Evolutionary conservation across 1,140 invertebrate species (phyloP), one percentile per base, ranked within the genome.

Genomic region (Drosophila paulistorum): DNA sequence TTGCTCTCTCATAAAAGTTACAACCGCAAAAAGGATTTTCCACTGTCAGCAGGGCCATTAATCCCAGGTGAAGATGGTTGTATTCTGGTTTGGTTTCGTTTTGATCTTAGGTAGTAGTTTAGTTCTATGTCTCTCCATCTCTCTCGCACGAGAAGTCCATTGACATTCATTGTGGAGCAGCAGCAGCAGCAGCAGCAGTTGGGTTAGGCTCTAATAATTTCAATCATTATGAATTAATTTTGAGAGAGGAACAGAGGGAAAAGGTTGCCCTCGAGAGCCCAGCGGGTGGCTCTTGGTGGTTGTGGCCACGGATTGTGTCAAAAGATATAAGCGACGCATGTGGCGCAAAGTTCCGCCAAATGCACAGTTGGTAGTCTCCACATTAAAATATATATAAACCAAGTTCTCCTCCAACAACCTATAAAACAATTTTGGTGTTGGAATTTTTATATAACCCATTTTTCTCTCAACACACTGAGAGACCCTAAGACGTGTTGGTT

Each of bases 201-300:
- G 67, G 39, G 75, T 77, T 77, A 61, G 84, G 65, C 72, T 86
- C 80, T 86, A 86, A 86, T 87, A 87, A 86, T 87, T 86, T 75
- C 71, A 70, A 89, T 87, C 76, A 89, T 87, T 86, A 86, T 86
- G 84, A 87, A 86, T 87, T 86, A 83, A 86, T 86, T 86, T 87
- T 74, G 55, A 39, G 62, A 64, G 71, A 65, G 64, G 64, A 57
- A 69, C 48, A 60, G 72, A 75, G 74, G 58, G 68, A 58, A 82
- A 86, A 87, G 82, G 84, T 87, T 86, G 79, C 83, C 82, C 76
- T 86, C 84, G 79, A 80, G 77, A 62, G 81, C 79, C 62, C 83
- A 64, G 79, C 84, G 83, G 83, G 83, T 79, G 83, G 20, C 45
- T 23, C 17, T 20, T 51, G 37, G 37, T 51, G 45, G 45, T 51